A percentile compares a stretch with the other conserved stretches of the same genome.
Conservation (phyloP, 2,113 vertebrate species). For the Cyanoderma ruficeps region DNA sequence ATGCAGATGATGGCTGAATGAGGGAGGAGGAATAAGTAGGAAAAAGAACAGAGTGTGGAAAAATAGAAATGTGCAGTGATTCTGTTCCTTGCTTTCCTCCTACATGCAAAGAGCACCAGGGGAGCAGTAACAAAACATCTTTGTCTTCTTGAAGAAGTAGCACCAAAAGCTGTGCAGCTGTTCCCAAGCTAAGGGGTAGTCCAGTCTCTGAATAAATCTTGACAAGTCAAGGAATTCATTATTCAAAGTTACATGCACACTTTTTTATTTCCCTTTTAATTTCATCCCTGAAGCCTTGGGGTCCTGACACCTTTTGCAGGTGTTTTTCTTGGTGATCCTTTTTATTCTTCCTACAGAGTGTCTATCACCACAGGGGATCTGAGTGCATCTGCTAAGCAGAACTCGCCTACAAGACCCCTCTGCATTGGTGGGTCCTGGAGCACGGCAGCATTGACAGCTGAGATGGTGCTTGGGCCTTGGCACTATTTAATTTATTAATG, state of each 20-base stretch:
- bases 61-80: not conserved
- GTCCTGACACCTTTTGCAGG: not conserved
- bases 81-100: not conserved
- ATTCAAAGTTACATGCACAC: not conserved
- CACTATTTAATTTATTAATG: not conserved
- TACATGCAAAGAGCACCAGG: not conserved
- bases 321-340: not conserved
- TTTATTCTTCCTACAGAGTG: not conserved
- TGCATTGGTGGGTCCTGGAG: not conserved
- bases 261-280: not conserved
- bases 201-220: not conserved
- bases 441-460: fast-evolving
- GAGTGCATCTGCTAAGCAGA: not conserved
- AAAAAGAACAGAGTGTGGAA: not conserved
- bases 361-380: not conserved
- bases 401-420: not conserved
- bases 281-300: not conserved
- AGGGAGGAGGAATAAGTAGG: not conserved
- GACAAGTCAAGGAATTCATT: not conserved
- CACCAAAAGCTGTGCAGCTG: not conserved
- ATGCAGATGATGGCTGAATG: not conserved
- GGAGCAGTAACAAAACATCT: not conserved
- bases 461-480: not conserved
- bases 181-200: not conserved
- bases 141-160: not conserved